phyloP scores from a whole-genome alignment of 2,113 vertebrate species.

The Sinocyclocheilus anophthalmus region DNA sequence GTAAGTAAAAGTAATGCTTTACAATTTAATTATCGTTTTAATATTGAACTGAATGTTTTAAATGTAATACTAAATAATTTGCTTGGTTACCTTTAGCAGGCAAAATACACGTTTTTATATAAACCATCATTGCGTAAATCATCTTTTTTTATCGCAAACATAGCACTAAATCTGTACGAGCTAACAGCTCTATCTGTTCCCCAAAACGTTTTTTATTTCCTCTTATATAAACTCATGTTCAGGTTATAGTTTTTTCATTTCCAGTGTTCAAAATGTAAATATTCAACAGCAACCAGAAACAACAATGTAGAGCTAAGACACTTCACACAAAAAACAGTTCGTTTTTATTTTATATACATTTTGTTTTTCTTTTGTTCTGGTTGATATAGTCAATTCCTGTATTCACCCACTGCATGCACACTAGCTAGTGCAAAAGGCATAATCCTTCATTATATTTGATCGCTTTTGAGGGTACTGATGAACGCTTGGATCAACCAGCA shows the following conservation, averaged over 20 bases:
- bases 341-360: neutral
- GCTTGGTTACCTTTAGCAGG: no score
- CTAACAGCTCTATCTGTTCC: no score
- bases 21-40: neutral
- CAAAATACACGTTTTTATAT: no score
- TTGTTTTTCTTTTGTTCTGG: neutral
- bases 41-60: no score
- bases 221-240: neutral
- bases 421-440: neutral
- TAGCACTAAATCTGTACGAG: no score
- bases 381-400: neutral
- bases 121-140: no score
- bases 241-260: neutral
- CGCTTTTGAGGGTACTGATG: neutral
- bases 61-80: no score
- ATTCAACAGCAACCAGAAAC: neutral
- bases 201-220: neutral
- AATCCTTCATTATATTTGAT: neutral
- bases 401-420: neutral
- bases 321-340: neutral
- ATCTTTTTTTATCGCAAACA: no score
- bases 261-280: no score
- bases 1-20: neutral
- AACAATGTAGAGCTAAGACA: neutral
- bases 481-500: constrained; percentile 16